Evolutionary conservation across 2,888 invertebrate genomes (phyloP).

Genomic region (Orthosia gothica): DNA sequence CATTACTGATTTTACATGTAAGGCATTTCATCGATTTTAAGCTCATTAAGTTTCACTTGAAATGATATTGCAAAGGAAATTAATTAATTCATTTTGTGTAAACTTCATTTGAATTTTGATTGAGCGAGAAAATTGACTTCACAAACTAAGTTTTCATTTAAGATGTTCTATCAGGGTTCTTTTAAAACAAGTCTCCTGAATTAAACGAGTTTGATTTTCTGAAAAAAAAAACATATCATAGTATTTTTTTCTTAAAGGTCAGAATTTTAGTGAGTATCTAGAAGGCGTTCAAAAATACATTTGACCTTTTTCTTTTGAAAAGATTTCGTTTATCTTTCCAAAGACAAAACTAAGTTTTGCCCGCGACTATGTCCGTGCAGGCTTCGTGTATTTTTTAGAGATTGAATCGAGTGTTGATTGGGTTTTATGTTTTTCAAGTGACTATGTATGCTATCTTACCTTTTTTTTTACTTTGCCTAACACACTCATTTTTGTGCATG

Average conservation of each 20-base stretch:
- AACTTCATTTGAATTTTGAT: constrained; percentile 52
- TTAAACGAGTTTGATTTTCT: constrained; percentile 20
- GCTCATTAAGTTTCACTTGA: constrained; percentile 18
- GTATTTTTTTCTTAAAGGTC: constrained; percentile 11
- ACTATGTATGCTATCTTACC: too few relatives aligned
- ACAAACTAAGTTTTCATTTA: constrained; percentile 18
- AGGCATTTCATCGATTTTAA: background rate
- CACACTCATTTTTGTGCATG: too few relatives aligned
- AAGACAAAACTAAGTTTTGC: background rate
- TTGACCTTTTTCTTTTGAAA: constrained; percentile 8
- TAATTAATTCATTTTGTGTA: constrained; percentile 29
- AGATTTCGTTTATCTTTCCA: background rate
- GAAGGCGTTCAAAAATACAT: constrained; percentile 13
- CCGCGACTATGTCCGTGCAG: background rate
- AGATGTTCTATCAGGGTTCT: constrained; percentile 4
- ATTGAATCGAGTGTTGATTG: too few relatives aligned
- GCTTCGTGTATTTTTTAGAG: background rate
- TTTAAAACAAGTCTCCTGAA: constrained; percentile 13
- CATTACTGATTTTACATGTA: background rate
- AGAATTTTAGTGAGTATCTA: background rate
- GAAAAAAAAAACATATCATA: constrained; percentile 38
- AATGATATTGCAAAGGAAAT: constrained; percentile 38
- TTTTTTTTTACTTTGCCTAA: too few relatives aligned
- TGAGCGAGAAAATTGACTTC: constrained; percentile 38
- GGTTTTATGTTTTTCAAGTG: background rate